Evolutionary conservation across 2,888 invertebrate genomes (phyloP).

Genomic region (Terebella lapidaria): DNA sequence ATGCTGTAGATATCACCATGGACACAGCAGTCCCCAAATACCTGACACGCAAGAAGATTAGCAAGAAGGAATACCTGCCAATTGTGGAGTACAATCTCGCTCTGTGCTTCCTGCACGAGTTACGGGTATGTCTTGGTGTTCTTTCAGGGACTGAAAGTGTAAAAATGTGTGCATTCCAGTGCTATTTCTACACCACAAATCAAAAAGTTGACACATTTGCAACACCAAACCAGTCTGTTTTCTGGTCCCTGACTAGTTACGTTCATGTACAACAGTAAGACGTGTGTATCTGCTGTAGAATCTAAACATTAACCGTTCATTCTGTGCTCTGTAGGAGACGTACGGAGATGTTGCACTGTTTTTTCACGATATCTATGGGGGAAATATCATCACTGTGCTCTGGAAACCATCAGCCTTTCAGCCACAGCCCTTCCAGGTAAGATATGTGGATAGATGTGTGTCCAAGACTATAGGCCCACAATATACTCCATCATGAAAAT

Average conservation of each 20-base stretch:
- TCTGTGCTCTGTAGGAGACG: constrained; percentile 35
- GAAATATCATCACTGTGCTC: constrained; percentile 74
- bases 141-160: too few species aligned
- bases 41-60: background rate
- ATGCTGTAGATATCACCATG: constrained; percentile 53
- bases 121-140: constrained; percentile 62
- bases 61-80: constrained; percentile 57
- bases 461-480: too few species aligned
- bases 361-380: constrained; percentile 85
- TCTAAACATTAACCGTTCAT: background rate
- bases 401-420: constrained; percentile 70
- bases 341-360: constrained; percentile 72
- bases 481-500: too few species aligned
- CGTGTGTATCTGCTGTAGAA: too few species aligned
- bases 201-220: too few species aligned
- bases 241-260: too few species aligned
- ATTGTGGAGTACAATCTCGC: constrained; percentile 75
- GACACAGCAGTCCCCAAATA: background rate
- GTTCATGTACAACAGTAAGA: too few species aligned
- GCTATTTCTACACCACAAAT: too few species aligned
- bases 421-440: constrained; percentile 69
- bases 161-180: too few species aligned
- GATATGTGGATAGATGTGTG: too few species aligned
- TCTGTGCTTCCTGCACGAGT: constrained; percentile 65
- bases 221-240: too few species aligned